These are phyloP conservation scores for Hemiprocne comata DNA, from an alignment of 2,113 vertebrate genomes.

Conservation along the genomic window DNA sequence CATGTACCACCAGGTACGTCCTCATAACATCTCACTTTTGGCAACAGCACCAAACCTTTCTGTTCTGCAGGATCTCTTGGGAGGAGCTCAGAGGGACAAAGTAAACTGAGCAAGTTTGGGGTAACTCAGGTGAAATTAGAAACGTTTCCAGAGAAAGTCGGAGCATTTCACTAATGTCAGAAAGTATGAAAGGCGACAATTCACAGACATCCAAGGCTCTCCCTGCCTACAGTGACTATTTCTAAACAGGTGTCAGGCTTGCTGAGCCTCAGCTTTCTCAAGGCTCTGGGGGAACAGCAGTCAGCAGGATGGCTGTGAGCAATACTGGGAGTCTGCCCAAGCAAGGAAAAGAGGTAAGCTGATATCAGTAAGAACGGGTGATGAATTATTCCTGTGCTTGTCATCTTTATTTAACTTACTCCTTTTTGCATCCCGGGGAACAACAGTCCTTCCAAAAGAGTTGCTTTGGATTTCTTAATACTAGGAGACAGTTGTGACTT, in stretches of 20 bases:
- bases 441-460: not conserved
- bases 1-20: no score
- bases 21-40: not conserved
- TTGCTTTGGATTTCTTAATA: not conserved
- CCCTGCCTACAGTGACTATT: not conserved
- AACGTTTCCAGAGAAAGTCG: not conserved
- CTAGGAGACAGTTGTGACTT: not conserved
- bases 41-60: not conserved
- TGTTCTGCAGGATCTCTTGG: not conserved
- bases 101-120: not conserved
- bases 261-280: not conserved
- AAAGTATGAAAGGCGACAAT: not conserved
- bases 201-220: not conserved
- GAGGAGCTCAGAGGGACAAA: not conserved
- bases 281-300: not conserved
- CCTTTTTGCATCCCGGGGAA: not conserved
- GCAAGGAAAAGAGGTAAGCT: not conserved
- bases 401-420: not conserved
- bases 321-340: not conserved
- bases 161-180: not conserved
- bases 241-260: not conserved
- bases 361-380: not conserved
- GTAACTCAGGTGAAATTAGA: not conserved
- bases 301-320: not conserved
- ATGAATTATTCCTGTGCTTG: conserved; percentile 16